Evolutionary conservation across 2,888 invertebrate species (phyloP).

Genomic region (Ethmia dodecea): DNA sequence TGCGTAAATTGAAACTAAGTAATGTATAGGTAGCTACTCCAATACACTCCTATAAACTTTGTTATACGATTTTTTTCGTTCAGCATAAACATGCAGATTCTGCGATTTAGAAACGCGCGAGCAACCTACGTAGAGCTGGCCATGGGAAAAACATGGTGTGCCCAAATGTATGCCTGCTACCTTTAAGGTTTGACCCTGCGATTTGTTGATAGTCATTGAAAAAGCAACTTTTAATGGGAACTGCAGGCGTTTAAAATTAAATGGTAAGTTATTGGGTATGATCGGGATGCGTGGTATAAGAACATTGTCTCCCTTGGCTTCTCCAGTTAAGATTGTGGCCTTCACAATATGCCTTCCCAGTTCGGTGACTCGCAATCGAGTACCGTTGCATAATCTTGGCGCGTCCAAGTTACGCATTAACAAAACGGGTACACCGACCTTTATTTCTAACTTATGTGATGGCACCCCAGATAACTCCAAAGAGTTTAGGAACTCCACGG

Average conservation of each 20-base stretch:
- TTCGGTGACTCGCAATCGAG: constrained; percentile 15
- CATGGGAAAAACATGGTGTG: constrained; percentile 15
- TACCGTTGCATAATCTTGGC: constrained; percentile 21
- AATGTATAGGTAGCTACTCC: no score
- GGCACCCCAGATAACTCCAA: constrained; percentile 24
- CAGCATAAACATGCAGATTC: not conserved
- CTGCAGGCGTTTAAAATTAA: constrained; percentile 24
- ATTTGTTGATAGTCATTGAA: constrained; percentile 22
- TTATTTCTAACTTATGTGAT: constrained; percentile 19
- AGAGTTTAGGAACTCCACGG: constrained; percentile 26
- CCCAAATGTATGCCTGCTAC: constrained; percentile 19
- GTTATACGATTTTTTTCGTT: no score
- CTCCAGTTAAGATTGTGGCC: constrained; percentile 25
- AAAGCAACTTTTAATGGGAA: constrained; percentile 22
- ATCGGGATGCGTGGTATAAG: constrained; percentile 27
- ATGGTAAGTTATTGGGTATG: constrained; percentile 25
- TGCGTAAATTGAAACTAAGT: no score
- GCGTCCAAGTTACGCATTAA: constrained; percentile 21
- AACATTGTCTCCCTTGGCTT: constrained; percentile 23
- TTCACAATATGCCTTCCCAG: constrained; percentile 20
- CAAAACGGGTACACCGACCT: constrained; percentile 20
- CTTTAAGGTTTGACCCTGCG: constrained; percentile 22
- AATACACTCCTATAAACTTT: no score
- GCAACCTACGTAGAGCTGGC: constrained; percentile 10
- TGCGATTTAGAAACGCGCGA: constrained; percentile 5